phyloP scores from a whole-genome alignment of 2,113 vertebrate species.

The Heloderma charlesbogerti region DNA sequence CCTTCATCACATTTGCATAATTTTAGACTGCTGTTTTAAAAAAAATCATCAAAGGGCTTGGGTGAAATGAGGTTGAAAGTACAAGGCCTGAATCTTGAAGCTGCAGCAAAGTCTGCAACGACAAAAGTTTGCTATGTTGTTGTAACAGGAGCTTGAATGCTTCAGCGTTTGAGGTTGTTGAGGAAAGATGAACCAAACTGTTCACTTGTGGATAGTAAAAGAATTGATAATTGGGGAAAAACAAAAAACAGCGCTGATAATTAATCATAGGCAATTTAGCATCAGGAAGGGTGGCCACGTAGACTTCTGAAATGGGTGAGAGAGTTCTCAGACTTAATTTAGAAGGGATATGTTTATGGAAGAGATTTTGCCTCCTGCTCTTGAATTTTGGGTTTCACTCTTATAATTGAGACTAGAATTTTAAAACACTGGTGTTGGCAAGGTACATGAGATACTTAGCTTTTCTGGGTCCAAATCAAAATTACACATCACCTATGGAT shows the following conservation, averaged over 20 bases:
- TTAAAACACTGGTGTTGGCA: constrained; percentile 25
- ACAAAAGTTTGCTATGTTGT: not conserved
- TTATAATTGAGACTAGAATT: not conserved
- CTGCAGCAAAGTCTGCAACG: not conserved
- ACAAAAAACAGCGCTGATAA: not conserved
- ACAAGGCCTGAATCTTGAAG: not conserved
- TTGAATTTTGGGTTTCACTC: constrained; percentile 2
- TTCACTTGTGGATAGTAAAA: not conserved
- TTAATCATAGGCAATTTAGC: not conserved
- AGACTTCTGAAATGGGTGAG: constrained; percentile 9
- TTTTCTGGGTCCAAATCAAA: not conserved
- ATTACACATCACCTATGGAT: not conserved
- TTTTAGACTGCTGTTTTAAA: not conserved
- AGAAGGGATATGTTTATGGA: not conserved
- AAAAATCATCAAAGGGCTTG: not conserved
- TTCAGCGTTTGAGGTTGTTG: not conserved
- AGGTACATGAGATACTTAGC: not conserved
- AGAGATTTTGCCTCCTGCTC: not conserved
- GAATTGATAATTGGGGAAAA: not conserved
- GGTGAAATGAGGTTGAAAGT: not conserved
- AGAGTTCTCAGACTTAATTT: constrained; percentile 5
- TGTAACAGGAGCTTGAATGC: not conserved
- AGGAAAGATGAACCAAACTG: not conserved
- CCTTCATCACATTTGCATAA: not conserved
- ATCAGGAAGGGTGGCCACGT: not conserved